Percentiles rank a stretch among this genome's conserved stretches.
These are phyloP conservation scores for Dolichopus griseipennis DNA, from an alignment of 2,888 invertebrate species.

Conservation along the genomic window DNA sequence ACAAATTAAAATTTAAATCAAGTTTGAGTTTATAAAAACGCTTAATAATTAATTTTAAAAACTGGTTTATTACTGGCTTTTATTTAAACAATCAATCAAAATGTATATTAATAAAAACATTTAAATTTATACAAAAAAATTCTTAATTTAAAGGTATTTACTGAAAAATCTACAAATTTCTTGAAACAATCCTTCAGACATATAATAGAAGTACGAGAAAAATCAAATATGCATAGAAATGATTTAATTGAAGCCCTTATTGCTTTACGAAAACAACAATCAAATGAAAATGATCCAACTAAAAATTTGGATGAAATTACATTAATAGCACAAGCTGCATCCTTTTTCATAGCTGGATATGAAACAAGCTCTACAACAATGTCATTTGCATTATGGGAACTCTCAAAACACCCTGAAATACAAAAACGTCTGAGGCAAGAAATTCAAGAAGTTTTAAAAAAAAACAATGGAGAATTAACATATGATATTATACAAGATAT, in stretches of 20 bases:
- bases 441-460: slow-evolving; percentile 36
- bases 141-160: not conserved
- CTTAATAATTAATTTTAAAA: too few species aligned
- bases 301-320: slow-evolving; percentile 31
- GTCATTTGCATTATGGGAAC: slow-evolving; percentile 40
- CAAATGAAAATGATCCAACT: slow-evolving; percentile 20
- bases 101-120: too few species aligned
- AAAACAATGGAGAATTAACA: slow-evolving; percentile 36
- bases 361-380: slow-evolving; percentile 43
- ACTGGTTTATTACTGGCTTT: too few species aligned
- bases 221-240: slow-evolving; percentile 37
- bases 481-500: slow-evolving; percentile 42
- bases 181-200: slow-evolving; percentile 34
- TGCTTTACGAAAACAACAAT: slow-evolving; percentile 35
- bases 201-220: slow-evolving; percentile 41
- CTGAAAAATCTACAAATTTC: slow-evolving; percentile 23
- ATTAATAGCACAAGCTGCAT: slow-evolving; percentile 37
- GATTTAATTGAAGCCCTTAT: slow-evolving; percentile 48
- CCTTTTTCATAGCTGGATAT: slow-evolving; percentile 39
- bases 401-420: slow-evolving; percentile 39
- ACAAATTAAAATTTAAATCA: too few species aligned
- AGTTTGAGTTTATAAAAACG: too few species aligned
- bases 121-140: too few species aligned
- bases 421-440: slow-evolving; percentile 42
- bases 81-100: too few species aligned